A percentile compares a stretch with the other conserved stretches of the same genome.
These are phyloP conservation scores for Perca schrenkii DNA, from an alignment of 2,113 vertebrate genomes.

Conservation along the genomic window DNA sequence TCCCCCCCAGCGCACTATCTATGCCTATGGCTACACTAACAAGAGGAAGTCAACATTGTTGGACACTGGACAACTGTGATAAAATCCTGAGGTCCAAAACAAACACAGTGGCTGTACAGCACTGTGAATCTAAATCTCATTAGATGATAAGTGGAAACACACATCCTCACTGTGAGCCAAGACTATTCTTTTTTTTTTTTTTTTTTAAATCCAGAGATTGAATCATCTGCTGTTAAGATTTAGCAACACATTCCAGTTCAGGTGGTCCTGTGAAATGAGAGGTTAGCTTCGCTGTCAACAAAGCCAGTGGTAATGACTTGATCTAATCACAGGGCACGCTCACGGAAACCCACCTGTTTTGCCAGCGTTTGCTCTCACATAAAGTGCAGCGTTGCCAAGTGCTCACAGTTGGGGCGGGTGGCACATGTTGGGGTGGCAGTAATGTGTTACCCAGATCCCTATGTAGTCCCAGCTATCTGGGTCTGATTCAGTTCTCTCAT, in stretches of 20 bases:
- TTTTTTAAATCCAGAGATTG: conserved; percentile 40
- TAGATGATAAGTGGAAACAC: conserved; percentile 63
- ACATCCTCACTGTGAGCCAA: conserved; percentile 41
- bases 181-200: conserved; percentile 36
- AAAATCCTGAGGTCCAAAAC: conserved; percentile 21
- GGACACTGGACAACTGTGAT: conserved; percentile 7
- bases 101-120: conserved; percentile 44
- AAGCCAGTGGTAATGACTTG: conserved; percentile 71
- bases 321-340: conserved; percentile 73
- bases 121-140: conserved; percentile 38
- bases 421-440: conserved; percentile 67
- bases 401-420: conserved; percentile 58
- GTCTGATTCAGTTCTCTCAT: conserved; percentile 70
- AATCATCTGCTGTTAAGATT: conserved; percentile 65
- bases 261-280: conserved; percentile 71
- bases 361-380: conserved; percentile 48
- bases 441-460: conserved; percentile 67
- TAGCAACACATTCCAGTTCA: conserved; percentile 62
- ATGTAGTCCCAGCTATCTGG: conserved; percentile 63
- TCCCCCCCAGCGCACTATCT: too few relatives aligned
- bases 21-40: background rate
- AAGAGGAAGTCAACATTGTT: conserved; percentile 38
- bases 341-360: conserved; percentile 72
- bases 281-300: conserved; percentile 60
- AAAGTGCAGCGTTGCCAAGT: conserved; percentile 54